Evolutionary conservation across 1,140 invertebrate species (phyloP).

Genomic region (Adoxophyes honmai): DNA sequence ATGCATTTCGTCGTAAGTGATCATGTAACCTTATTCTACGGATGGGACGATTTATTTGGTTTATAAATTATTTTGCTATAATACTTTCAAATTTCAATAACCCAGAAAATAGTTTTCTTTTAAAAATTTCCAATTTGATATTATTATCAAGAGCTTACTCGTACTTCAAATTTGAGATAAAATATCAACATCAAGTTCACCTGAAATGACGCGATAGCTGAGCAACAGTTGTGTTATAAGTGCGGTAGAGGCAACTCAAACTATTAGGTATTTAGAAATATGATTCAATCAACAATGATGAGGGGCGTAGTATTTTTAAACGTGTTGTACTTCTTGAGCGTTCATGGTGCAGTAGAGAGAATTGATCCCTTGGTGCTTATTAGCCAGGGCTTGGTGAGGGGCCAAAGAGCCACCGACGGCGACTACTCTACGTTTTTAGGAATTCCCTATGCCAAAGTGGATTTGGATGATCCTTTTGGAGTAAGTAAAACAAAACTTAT

Average conservation of each 20-base stretch:
- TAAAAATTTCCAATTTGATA: too few relatives aligned
- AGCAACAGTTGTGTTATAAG: background rate
- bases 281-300: constrained; percentile 24
- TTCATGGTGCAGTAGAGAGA: constrained; percentile 34
- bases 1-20: too few relatives aligned
- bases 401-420: constrained; percentile 51
- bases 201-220: constrained; percentile 40
- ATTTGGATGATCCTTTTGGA: constrained; percentile 56
- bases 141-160: constrained; percentile 9
- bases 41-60: too few relatives aligned
- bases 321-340: constrained; percentile 34
- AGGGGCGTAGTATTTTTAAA: constrained; percentile 32
- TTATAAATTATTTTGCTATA: too few relatives aligned
- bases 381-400: constrained; percentile 57
- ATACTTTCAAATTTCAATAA: too few relatives aligned
- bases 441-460: constrained; percentile 57
- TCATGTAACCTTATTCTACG: too few relatives aligned
- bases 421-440: constrained; percentile 59
- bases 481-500: too few relatives aligned
- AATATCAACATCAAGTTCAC: constrained; percentile 29
- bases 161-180: constrained; percentile 38
- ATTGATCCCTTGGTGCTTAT: constrained; percentile 62
- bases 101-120: too few relatives aligned
- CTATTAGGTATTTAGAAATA: background rate
- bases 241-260: background rate